Evolutionary conservation across 2,888 invertebrate species (phyloP), one percentile per base, ranked within the genome.

Genomic region (Malthinus flaveolus): DNA sequence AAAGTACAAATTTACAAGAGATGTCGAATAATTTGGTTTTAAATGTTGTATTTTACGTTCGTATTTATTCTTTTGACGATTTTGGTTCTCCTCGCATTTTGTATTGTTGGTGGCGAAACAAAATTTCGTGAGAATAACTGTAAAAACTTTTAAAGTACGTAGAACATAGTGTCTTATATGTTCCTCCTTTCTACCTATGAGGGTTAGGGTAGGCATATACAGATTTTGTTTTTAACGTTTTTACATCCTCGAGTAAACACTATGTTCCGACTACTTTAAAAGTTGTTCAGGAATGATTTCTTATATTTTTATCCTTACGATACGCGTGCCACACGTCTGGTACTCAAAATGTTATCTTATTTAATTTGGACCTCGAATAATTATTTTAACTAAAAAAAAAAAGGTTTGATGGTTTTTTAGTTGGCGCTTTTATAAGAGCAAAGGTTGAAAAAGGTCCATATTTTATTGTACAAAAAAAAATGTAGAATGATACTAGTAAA

Each of bases 81-180:
- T 78, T 78, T 67, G 77, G 75, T 55, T 79, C 79, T 66, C 83
- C 83, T 58, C 80, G 83, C 71, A 81, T 84, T 71, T 79, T 84
- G 69, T 84, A 83, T 72, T 83, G 83, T 48, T 84, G 85, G 84
- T 85, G 86, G 85, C 82, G 85, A 49, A 85, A 85, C 67, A 85
- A 85, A 74, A 85, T 85, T 69, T 85, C 85, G 82, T 86, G 86
- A 86, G 80, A 73, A 63, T 73, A 62, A 65, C 64, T 66, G 33
- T 54, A 51, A 67, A 65, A 68, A 68, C 73, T 74, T 71, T 68
- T 66, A 69, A 71, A 72, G 66, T 64, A 52, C 59, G 69, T 70
- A 66, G 72, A 59, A 64, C 71, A 68, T 73, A 72, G 73, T 72
- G 75, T 68, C 68, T 64, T 68, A 64, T 71, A 68, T 71, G 65